Conservation (phyloP, 2,113 vertebrate species). For the Lepus americanus region DNA sequence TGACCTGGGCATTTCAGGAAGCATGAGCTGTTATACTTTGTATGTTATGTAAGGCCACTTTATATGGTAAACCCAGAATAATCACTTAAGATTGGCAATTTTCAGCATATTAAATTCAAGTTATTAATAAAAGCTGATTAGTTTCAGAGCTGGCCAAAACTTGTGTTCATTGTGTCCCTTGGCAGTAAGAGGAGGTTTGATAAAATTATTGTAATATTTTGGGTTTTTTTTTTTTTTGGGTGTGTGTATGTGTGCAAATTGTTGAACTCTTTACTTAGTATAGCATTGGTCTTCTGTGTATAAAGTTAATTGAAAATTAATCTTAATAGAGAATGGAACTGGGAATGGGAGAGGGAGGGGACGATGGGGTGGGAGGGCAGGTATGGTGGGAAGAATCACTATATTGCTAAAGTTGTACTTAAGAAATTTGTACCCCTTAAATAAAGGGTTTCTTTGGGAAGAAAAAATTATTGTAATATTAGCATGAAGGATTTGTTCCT, state of each 20-base stretch:
- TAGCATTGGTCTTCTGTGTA: no score
- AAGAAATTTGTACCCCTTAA: no score
- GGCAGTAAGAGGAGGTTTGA: slow-evolving; percentile 26
- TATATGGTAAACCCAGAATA: slow-evolving; percentile 58
- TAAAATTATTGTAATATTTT: slow-evolving; percentile 1
- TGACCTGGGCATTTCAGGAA: slow-evolving; percentile 48
- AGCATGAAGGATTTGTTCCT: slow-evolving; percentile 46
- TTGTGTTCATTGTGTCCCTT: slow-evolving; percentile 34
- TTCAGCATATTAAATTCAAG: slow-evolving; percentile 45
- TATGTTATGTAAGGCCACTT: slow-evolving; percentile 47
- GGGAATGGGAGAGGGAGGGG: no score
- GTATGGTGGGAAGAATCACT: no score
- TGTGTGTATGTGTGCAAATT: no score
- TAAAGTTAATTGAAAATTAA: no score
- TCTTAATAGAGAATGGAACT: no score
- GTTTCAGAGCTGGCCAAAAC: slow-evolving; percentile 30
- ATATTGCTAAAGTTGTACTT: no score
- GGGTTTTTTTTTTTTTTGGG: no score
- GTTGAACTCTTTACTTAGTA: no score
- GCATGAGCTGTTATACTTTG: slow-evolving; percentile 29
- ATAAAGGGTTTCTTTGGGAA: no score
- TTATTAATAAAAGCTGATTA: slow-evolving; percentile 47
- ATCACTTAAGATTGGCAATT: slow-evolving; percentile 62
- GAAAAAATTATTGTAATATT: background rate
- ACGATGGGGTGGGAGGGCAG: no score